phyloP scores from a whole-genome alignment of 2,797 vertebrate genomes.

The Gambelia wislizenii region DNA sequence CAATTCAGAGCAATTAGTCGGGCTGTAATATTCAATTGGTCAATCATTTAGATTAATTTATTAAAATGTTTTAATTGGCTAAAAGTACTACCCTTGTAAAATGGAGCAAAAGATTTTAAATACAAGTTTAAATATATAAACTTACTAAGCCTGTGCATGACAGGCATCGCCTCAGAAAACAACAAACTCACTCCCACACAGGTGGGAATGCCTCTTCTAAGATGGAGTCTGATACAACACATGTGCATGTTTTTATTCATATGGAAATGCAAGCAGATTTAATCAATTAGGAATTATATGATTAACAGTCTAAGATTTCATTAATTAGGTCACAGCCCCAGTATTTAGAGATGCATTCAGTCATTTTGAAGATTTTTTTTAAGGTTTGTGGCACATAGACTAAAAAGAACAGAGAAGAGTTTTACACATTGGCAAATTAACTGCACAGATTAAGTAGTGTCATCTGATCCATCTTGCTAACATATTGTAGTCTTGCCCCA shows the following conservation, averaged over 20 bases:
- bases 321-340: neutral
- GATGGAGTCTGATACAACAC: neutral
- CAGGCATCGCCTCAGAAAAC: neutral
- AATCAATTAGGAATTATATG: conserved; percentile 8
- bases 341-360: conserved; percentile 60
- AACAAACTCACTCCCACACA: neutral
- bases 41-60: neutral
- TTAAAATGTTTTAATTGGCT: neutral
- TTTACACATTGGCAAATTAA: conserved; percentile 37
- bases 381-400: conserved; percentile 37
- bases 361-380: conserved; percentile 63
- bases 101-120: neutral
- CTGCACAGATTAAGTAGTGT: conserved; percentile 56
- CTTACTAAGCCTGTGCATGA: neutral
- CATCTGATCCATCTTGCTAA: conserved; percentile 67
- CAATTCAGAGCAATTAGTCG: conserved; percentile 64
- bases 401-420: conserved; percentile 53
- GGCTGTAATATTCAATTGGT: neutral
- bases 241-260: neutral
- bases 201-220: neutral
- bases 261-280: neutral
- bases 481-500: conserved; percentile 79
- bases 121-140: neutral
- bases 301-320: neutral
- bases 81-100: neutral